Evolutionary conservation across 2,888 invertebrate species (phyloP), one percentile per base, ranked within the genome.

Genomic region (Monochamus alternatus): DNA sequence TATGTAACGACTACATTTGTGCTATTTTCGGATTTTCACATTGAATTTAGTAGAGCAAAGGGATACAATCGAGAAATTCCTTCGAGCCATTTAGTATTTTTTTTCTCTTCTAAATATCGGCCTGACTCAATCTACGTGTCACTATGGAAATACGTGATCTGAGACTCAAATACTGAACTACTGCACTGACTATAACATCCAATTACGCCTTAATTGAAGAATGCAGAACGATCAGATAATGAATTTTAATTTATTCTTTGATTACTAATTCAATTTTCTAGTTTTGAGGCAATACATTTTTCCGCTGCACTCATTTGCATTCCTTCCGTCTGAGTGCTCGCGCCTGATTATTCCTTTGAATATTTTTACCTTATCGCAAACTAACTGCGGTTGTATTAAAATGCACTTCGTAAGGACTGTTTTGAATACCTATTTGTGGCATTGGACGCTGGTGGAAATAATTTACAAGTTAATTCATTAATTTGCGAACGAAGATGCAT

Each of bases 161-260:
- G 80, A 73, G 77, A 73, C 32, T 52, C 70, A 79, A 77, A 73
- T 75, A 60, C 69, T 55, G 60, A 67, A 74, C 69, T 60, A 67
- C 75, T 68, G 71, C 75, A 76, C 60, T 73, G 81, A 77, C 82
- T 79, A 81, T 81, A 83, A 83, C 82, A 81, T 81, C 79, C 83
- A 82, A 84, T 84, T 82, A 66, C 73, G 75, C 73, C 63, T 78
- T 83, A 84, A 83, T 84, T 83, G 82, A 80, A 80, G 83, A 83
- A 82, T 82, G 80, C 82, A 76, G 75, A 76, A 78, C 73, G 78
- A 75, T 77, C 70, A 74, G 80, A 80, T 83, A 83, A 84, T 84
- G 84, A 84, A 84, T 83, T 83, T 83, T 83, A 83, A 84, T 83
- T 80, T 79, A 83, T 81, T 78, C 78, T 78, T 77, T 79, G 79